These are phyloP conservation scores for Myopa testacea DNA, from an alignment of 2,888 invertebrate genomes.

Conservation along the genomic window DNA sequence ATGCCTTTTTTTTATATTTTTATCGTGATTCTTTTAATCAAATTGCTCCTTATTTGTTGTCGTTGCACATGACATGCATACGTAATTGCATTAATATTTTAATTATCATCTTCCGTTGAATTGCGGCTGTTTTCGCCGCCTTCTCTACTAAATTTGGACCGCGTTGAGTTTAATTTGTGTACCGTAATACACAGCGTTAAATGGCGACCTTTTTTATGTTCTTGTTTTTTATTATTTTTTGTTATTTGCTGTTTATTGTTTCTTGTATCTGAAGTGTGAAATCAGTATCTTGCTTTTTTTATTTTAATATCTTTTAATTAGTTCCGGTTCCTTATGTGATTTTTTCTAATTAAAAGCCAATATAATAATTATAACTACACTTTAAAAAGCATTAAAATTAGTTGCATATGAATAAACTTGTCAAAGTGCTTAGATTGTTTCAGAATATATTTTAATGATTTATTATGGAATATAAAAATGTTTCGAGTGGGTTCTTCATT, in stretches of 20 bases:
- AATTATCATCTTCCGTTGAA: constrained; percentile 4
- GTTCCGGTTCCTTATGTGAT: no score
- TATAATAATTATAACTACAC: no score
- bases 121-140: not conserved
- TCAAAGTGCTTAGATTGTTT: no score
- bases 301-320: no score
- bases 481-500: no score
- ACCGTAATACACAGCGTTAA: not conserved
- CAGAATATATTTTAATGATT: no score
- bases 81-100: constrained; percentile 6
- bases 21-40: not conserved
- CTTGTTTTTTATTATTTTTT: not conserved
- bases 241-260: not conserved
- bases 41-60: not conserved
- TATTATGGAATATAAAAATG: no score
- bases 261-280: not conserved
- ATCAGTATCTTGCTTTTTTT: no score
- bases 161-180: not conserved
- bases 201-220: not conserved
- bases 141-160: not conserved
- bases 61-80: constrained; percentile 1
- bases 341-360: no score
- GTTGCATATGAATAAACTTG: no score
- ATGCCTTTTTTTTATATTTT: not conserved
- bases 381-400: no score